A percentile compares a stretch with the other conserved stretches of the same genome.
Conservation (phyloP, 2,888 invertebrate genomes). For the Thymelicus acteon region DNA sequence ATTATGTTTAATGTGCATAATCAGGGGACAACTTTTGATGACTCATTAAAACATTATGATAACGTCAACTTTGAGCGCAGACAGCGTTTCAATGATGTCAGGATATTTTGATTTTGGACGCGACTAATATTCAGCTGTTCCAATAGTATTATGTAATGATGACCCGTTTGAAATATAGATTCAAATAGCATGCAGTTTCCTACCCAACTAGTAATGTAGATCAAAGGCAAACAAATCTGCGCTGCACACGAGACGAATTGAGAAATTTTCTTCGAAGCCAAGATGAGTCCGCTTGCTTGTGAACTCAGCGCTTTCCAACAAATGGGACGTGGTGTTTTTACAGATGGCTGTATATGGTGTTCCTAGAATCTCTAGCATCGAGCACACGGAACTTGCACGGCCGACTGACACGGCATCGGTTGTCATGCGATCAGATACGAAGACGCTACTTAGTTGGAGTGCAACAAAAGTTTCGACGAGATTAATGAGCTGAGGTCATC, state of each 20-base stretch:
- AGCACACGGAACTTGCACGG: slow-evolving; percentile 70
- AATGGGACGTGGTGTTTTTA: slow-evolving; percentile 42
- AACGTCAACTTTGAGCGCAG: background rate
- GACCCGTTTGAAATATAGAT: background rate
- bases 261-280: slow-evolving; percentile 45
- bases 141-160: background rate
- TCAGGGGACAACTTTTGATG: background rate
- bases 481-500: slow-evolving; percentile 8
- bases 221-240: slow-evolving; percentile 5
- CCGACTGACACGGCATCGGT: slow-evolving; percentile 70
- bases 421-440: slow-evolving; percentile 34
- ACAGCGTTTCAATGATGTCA: background rate
- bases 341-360: slow-evolving; percentile 49
- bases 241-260: slow-evolving; percentile 19
- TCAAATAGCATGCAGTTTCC: background rate
- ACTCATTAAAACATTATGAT: background rate
- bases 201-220: background rate
- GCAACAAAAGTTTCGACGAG: slow-evolving; percentile 20
- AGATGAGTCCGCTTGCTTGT: slow-evolving; percentile 47
- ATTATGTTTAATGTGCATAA: slow-evolving; percentile 11
- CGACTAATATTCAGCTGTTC: background rate
- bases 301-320: slow-evolving; percentile 46
- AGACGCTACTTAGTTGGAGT: slow-evolving; percentile 24
- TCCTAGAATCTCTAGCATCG: slow-evolving; percentile 63
- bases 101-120: background rate